Evolutionary conservation across 2,113 vertebrate genomes (phyloP).

Genomic region (Uria lomvia): DNA sequence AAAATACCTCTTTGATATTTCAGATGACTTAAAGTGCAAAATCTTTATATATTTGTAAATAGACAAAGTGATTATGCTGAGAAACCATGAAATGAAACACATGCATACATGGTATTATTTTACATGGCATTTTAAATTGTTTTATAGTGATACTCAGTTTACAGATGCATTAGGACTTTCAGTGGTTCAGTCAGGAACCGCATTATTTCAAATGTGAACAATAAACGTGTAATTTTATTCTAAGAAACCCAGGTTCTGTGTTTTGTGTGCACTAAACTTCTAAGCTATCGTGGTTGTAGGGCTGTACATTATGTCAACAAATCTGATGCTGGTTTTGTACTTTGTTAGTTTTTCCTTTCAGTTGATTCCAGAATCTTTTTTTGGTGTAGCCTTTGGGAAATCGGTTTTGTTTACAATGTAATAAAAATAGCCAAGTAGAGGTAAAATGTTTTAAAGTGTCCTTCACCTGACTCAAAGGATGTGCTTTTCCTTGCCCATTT

Average conservation of each 20-base stretch:
- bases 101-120: conserved; percentile 61
- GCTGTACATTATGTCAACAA: background rate
- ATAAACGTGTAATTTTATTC: conserved; percentile 58
- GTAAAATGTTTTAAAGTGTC: background rate
- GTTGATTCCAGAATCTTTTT: background rate
- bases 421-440: background rate
- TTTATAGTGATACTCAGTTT: conserved; percentile 69
- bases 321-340: background rate
- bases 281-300: background rate
- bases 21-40: conserved; percentile 66
- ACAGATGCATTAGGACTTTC: conserved; percentile 53
- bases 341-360: background rate
- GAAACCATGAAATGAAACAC: conserved; percentile 66
- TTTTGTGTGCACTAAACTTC: background rate
- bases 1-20: conserved; percentile 79
- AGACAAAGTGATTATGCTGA: conserved; percentile 65
- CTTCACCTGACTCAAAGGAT: background rate
- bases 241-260: conserved; percentile 2
- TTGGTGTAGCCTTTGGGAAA: background rate
- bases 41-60: conserved; percentile 78
- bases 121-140: conserved; percentile 64
- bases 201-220: conserved; percentile 62
- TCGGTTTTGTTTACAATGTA: background rate
- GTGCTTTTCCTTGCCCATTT: background rate
- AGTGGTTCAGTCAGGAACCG: conserved; percentile 10